Percentiles rank a stretch among this genome's conserved stretches.
phyloP scores from a whole-genome alignment of 2,113 vertebrate species.

The Hystrix cristata region DNA sequence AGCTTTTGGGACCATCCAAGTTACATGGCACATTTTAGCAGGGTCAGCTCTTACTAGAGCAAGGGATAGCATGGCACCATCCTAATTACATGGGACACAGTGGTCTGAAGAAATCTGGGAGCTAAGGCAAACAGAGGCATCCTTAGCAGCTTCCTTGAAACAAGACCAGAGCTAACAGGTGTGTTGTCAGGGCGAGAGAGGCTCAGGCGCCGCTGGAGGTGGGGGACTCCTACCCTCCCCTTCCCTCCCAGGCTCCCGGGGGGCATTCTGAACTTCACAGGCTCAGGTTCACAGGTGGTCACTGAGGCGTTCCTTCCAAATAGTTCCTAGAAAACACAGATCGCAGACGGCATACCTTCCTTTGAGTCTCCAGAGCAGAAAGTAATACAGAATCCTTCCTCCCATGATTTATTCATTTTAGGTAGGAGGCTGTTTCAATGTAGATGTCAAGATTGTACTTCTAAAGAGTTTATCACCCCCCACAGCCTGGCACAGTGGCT shows the following conservation, averaged over 20 bases:
- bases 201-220: background rate
- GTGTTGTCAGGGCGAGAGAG: background rate
- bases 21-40: background rate
- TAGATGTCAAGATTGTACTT: background rate
- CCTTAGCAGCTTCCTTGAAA: slow-evolving; percentile 12
- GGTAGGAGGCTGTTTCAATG: slow-evolving; percentile 31
- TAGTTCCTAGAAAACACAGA: slow-evolving; percentile 10
- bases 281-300: slow-evolving; percentile 19
- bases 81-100: background rate
- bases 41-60: background rate
- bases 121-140: background rate
- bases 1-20: background rate
- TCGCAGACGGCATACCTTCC: background rate
- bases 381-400: background rate
- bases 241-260: background rate
- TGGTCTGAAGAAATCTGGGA: background rate
- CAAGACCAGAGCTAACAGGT: background rate
- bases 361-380: slow-evolving; percentile 47
- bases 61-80: background rate
- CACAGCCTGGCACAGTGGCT: background rate
- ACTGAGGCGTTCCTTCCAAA: slow-evolving; percentile 40
- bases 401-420: background rate
- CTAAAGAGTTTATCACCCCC: background rate
- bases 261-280: background rate
- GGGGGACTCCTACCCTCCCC: background rate